phyloP scores from a whole-genome alignment of 2,113 vertebrate genomes.

The Loxodonta africana region DNA sequence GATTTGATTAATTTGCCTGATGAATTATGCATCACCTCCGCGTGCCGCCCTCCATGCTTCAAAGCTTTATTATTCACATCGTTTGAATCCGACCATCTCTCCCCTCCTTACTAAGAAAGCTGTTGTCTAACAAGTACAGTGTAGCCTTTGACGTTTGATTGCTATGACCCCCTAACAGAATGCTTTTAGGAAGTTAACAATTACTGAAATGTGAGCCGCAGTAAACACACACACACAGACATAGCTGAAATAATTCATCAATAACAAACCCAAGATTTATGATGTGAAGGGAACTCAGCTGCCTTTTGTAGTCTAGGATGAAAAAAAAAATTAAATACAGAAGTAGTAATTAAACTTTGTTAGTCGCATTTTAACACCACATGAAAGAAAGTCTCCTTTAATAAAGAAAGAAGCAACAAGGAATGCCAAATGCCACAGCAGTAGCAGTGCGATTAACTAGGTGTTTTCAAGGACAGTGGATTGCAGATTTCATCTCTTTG shows the following conservation, averaged over 20 bases:
- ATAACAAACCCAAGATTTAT: slow-evolving; percentile 73
- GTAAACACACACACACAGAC: neutral
- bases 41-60: slow-evolving; percentile 71
- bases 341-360: slow-evolving; percentile 45
- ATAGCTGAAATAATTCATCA: slow-evolving; percentile 63
- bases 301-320: slow-evolving; percentile 72
- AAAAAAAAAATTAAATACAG: slow-evolving; percentile 64
- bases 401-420: slow-evolving; percentile 44
- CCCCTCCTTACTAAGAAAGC: slow-evolving; percentile 73
- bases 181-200: slow-evolving; percentile 30
- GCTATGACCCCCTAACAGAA: slow-evolving; percentile 37
- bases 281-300: slow-evolving; percentile 61
- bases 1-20: slow-evolving; percentile 88
- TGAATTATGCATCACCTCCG: slow-evolving; percentile 89
- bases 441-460: slow-evolving; percentile 19
- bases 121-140: slow-evolving; percentile 70
- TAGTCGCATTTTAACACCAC: neutral
- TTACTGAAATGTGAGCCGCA: neutral
- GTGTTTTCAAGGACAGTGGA: slow-evolving; percentile 34
- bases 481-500: slow-evolving; percentile 50
- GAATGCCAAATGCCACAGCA: neutral
- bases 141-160: slow-evolving; percentile 73
- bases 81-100: slow-evolving; percentile 82
- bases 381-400: slow-evolving; percentile 67
- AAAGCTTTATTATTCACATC: slow-evolving; percentile 86